Percentiles rank a stretch among this genome's conserved stretches.
Conservation (phyloP, 2,888 invertebrate genomes). For the Salpingus planirostris region DNA sequence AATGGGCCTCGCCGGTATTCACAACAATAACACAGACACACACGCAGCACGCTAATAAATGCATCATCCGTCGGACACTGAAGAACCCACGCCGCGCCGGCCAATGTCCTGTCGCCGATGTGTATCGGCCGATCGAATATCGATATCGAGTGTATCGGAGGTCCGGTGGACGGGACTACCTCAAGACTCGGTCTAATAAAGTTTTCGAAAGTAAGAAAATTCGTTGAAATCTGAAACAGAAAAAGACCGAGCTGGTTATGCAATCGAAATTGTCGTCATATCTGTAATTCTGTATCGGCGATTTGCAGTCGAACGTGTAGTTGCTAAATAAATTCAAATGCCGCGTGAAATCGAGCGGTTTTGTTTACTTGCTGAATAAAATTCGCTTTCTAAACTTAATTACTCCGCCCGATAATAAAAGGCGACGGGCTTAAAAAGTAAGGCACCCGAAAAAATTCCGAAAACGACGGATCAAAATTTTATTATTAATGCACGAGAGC, state of each 20-base stretch:
- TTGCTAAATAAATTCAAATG: no score
- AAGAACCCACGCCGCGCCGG: conserved; percentile 4
- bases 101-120: background rate
- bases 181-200: conserved; percentile 9
- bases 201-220: conserved; percentile 14
- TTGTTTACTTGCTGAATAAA: no score
- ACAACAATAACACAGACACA: conserved; percentile 24
- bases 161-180: no score
- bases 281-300: no score
- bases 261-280: background rate
- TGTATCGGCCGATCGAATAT: conserved; percentile 5
- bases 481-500: no score
- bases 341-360: no score
- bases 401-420: no score
- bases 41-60: conserved; percentile 24
- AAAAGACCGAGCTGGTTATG: conserved; percentile 2
- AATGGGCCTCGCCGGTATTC: conserved; percentile 43
- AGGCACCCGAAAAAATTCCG: no score
- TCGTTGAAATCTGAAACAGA: conserved; percentile 15
- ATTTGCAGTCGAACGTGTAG: no score
- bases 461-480: no score
- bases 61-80: conserved; percentile 23
- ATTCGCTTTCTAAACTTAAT: no score
- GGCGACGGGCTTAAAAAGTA: no score
- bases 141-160: conserved; percentile 2